Evolutionary conservation across 2,797 vertebrate genomes (phyloP).

Genomic region (Austrolebias charrua): DNA sequence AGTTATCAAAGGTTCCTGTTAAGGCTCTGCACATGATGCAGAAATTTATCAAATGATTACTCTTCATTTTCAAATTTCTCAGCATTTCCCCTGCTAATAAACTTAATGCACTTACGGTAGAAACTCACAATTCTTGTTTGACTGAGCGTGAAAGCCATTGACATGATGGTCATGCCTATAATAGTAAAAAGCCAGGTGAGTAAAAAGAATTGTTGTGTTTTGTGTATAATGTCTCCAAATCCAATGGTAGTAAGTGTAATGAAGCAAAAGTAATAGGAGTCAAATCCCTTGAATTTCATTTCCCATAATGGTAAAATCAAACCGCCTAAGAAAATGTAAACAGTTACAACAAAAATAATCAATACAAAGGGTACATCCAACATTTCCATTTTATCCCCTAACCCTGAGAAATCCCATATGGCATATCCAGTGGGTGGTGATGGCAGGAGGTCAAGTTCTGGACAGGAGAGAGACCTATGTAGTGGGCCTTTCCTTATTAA

Average conservation of each 20-base stretch:
- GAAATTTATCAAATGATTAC: background rate
- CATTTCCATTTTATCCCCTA: constrained; percentile 84
- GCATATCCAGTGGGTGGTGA: constrained; percentile 34
- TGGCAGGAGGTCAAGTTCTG: constrained; percentile 74
- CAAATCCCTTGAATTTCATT: constrained; percentile 73
- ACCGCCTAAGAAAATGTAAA: constrained; percentile 87
- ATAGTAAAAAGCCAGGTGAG: constrained; percentile 90
- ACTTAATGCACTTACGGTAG: constrained; percentile 82
- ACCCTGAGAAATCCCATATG: constrained; percentile 81
- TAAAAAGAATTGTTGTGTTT: constrained; percentile 82
- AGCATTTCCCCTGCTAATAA: constrained; percentile 72
- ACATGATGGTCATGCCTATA: constrained; percentile 91
- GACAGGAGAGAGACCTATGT: constrained; percentile 83
- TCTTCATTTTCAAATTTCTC: constrained; percentile 34
- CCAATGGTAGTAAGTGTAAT: constrained; percentile 94
- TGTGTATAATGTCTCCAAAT: constrained; percentile 87
- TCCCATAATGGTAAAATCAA: constrained; percentile 87
- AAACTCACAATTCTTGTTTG: constrained; percentile 83
- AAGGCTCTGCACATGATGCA: constrained; percentile 4
- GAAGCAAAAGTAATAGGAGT: constrained; percentile 94
- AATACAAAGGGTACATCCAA: constrained; percentile 86
- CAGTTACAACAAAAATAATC: constrained; percentile 84
- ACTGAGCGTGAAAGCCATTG: constrained; percentile 89
- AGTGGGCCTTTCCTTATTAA: constrained; percentile 34
- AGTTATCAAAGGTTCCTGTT: background rate